These are phyloP conservation scores for Herminia tarsipennalis DNA, from an alignment of 2,888 invertebrate genomes.

Conservation along the genomic window DNA sequence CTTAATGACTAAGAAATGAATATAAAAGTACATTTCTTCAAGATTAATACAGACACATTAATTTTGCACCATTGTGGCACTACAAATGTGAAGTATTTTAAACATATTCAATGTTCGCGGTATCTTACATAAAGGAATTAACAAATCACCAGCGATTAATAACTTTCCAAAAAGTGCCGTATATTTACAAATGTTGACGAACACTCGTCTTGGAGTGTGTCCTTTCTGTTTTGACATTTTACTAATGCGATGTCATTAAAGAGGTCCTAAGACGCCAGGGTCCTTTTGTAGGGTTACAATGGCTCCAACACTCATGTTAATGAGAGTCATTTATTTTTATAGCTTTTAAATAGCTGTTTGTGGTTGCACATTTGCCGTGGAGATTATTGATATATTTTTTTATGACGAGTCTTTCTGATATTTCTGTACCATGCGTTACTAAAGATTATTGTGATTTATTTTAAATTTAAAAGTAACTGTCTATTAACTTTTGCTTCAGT, in stretches of 20 bases:
- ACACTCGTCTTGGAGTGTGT: constrained; percentile 67
- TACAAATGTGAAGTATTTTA: constrained; percentile 63
- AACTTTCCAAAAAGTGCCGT: constrained; percentile 48
- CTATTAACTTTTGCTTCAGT: no score
- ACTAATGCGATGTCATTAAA: constrained; percentile 81
- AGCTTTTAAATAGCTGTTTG: constrained; percentile 77
- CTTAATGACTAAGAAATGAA: constrained; percentile 35
- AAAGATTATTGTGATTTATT: constrained; percentile 5
- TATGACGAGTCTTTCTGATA: constrained; percentile 30
- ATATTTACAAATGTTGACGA: constrained; percentile 54
- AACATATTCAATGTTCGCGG: constrained; percentile 66
- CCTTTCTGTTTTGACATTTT: constrained; percentile 84
- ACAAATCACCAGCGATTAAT: constrained; percentile 81
- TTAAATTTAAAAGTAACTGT: no score
- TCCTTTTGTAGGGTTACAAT: constrained; percentile 67
- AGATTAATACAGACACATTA: constrained; percentile 52
- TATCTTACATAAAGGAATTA: constrained; percentile 67
- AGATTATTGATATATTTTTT: constrained; percentile 67
- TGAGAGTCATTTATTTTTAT: constrained; percentile 82
- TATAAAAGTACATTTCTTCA: constrained; percentile 32
- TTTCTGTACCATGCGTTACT: constrained; percentile 28
- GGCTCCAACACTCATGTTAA: constrained; percentile 70
- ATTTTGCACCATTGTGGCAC: constrained; percentile 59
- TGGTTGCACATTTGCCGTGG: constrained; percentile 67
- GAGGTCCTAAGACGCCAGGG: constrained; percentile 67